Evolutionary conservation across 2,888 invertebrate genomes (phyloP).

Genomic region (Erebia palarica): DNA sequence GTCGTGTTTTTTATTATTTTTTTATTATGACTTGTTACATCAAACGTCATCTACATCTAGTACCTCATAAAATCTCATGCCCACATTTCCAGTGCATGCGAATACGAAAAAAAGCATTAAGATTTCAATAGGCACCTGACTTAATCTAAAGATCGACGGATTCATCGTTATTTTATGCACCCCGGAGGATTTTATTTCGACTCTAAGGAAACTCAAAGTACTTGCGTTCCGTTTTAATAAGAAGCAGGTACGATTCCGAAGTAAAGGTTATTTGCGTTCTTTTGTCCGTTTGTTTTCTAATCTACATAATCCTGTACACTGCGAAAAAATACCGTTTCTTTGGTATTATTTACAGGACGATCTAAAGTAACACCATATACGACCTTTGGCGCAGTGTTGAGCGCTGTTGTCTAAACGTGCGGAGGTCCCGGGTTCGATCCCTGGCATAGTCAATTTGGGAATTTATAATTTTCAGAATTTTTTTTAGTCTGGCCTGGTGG

Average conservation of each 20-base stretch:
- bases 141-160: constrained; percentile 45
- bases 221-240: constrained; percentile 70
- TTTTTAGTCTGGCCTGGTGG: no score
- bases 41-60: background rate
- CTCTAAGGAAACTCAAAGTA: constrained; percentile 56
- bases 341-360: no score
- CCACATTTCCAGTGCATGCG: constrained; percentile 34
- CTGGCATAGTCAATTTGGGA: no score
- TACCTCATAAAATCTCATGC: no score
- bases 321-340: background rate
- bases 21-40: no score
- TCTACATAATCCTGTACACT: background rate
- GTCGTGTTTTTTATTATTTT: no score
- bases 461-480: no score
- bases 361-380: no score
- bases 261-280: constrained; percentile 6
- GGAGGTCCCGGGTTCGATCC: no score
- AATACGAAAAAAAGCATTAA: constrained; percentile 37
- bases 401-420: no score
- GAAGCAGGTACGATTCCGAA: constrained; percentile 32
- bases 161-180: constrained; percentile 78
- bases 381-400: no score
- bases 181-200: constrained; percentile 61
- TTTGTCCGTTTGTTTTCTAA: constrained; percentile 18
- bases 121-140: constrained; percentile 43